Conservation (phyloP, 1,140 invertebrate genomes). For the Papilio glaucus region DNA sequence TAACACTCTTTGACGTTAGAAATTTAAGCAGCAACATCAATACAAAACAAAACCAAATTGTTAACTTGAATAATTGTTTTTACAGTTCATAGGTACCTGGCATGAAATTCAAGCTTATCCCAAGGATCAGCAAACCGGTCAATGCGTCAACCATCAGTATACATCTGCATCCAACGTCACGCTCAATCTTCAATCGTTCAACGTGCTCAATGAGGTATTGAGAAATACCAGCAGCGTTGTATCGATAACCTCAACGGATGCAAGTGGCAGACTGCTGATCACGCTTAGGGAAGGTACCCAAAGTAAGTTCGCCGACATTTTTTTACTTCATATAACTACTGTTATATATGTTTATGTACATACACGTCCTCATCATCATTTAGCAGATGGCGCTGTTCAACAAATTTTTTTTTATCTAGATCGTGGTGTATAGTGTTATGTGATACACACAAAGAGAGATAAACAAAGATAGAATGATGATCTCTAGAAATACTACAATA, state of each 20-base stretch:
- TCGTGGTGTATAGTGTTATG: not conserved
- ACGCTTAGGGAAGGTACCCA: slow-evolving; percentile 31
- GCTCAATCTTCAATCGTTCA: slow-evolving; percentile 44
- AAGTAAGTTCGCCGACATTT: slow-evolving; percentile 2
- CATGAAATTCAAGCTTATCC: slow-evolving; percentile 66
- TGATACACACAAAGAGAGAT: too few species aligned
- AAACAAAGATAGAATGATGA: too few species aligned
- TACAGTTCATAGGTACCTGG: slow-evolving; percentile 65
- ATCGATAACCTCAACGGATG: slow-evolving; percentile 41
- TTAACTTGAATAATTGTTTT: too few species aligned
- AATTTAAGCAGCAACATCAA: too few species aligned
- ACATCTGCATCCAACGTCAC: slow-evolving; percentile 32
- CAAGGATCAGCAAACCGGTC: slow-evolving; percentile 53
- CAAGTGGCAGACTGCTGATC: slow-evolving; percentile 43
- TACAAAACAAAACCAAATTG: too few species aligned
- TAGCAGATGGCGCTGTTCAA: not conserved
- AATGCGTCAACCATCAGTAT: slow-evolving; percentile 65
- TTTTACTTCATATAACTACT: not conserved
- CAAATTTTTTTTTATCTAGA: not conserved
- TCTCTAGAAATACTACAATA: too few species aligned
- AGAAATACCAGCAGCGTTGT: slow-evolving; percentile 36
- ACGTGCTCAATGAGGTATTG: slow-evolving; percentile 41
- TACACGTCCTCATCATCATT: too few species aligned
- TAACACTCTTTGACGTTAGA: too few species aligned
- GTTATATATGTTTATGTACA: too few species aligned